phyloP scores from a whole-genome alignment of 2,113 vertebrate species.

The Xyliphius kryptos region DNA sequence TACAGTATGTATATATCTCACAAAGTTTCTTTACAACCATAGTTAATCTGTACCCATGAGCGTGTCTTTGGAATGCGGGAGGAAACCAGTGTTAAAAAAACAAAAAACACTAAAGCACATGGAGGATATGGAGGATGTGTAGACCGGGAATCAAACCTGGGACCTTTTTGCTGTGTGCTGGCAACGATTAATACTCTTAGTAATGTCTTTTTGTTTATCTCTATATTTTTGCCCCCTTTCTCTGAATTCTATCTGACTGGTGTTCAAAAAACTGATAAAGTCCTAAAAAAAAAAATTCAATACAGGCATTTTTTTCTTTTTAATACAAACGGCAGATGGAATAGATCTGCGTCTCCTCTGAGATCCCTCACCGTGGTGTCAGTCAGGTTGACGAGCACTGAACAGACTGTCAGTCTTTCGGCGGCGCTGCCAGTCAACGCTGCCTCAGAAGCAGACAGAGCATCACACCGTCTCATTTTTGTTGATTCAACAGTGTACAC shows the following conservation, averaged over 20 bases:
- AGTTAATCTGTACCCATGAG: too few species aligned
- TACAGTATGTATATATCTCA: too few species aligned
- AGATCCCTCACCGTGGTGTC: constrained; percentile 14
- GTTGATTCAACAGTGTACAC: constrained; percentile 63
- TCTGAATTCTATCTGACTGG: constrained; percentile 44
- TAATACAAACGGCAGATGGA: constrained; percentile 54
- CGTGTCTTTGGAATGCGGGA: too few species aligned
- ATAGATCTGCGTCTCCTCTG: constrained; percentile 51
- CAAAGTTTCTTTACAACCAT: too few species aligned
- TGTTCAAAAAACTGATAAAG: constrained; percentile 32
- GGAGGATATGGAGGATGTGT: too few species aligned
- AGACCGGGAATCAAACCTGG: too few species aligned
- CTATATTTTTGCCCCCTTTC: background rate
- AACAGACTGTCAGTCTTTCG: constrained; percentile 57
- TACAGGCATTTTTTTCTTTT: constrained; percentile 39
- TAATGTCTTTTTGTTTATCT: background rate
- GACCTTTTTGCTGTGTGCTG: too few species aligned
- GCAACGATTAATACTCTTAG: too few species aligned
- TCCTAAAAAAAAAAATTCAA: constrained; percentile 59
- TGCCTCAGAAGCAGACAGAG: constrained; percentile 31
- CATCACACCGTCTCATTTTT: constrained; percentile 43
- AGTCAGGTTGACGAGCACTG: constrained; percentile 49
- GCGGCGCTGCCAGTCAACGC: constrained; percentile 52
- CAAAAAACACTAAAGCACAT: too few species aligned
- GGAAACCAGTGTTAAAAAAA: too few species aligned